These are phyloP conservation scores for Pachymerium ferrugineum DNA, from an alignment of 2,888 invertebrate genomes.

Conservation along the genomic window DNA sequence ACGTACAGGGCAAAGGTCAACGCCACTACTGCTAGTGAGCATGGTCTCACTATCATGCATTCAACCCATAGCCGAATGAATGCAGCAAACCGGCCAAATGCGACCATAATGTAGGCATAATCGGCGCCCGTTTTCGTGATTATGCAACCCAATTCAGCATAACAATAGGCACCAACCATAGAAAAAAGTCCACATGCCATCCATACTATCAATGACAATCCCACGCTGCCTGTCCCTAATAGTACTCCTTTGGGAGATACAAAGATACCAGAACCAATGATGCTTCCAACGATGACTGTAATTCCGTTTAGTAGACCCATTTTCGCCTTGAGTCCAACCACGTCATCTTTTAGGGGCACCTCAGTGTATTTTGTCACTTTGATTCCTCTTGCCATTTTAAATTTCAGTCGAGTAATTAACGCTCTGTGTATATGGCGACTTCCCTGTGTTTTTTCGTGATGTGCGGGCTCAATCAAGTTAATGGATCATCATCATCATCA, in stretches of 20 bases:
- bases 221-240: constrained; percentile 48
- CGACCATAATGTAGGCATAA: constrained; percentile 98
- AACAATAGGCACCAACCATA: constrained; percentile 53
- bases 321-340: constrained; percentile 40
- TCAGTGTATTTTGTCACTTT: too few species aligned
- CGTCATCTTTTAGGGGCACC: too few species aligned
- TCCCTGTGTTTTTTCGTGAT: too few species aligned
- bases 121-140: constrained; percentile 75
- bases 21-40: constrained; percentile 95
- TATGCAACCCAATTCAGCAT: constrained; percentile 50
- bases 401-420: too few species aligned
- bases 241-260: constrained; percentile 48
- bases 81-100: constrained; percentile 94
- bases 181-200: constrained; percentile 52
- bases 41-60: constrained; percentile 95
- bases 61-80: constrained; percentile 97
- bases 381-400: too few species aligned
- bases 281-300: constrained; percentile 49
- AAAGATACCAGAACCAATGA: constrained; percentile 50
- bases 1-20: constrained; percentile 95
- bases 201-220: constrained; percentile 53
- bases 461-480: too few species aligned
- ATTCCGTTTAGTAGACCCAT: constrained; percentile 47
- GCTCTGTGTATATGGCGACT: too few species aligned
- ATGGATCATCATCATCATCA: too few species aligned